Base-by-base conservation (phyloP, 2,113 vertebrate species). In the Psephotus haematonotus region DNA sequence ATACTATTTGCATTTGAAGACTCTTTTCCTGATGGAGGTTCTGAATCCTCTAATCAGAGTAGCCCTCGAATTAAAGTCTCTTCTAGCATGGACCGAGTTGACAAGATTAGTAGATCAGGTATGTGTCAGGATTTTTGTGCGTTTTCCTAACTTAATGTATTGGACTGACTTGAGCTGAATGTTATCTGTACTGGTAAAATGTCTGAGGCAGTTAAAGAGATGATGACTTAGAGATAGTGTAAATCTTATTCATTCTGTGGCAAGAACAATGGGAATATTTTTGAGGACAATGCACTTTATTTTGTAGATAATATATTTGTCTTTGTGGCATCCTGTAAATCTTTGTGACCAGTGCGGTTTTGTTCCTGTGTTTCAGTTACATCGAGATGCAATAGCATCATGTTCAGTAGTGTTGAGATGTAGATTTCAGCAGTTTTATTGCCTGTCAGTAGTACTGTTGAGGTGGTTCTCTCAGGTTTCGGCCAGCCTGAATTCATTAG, bases 91-190 rank as follows among this genome's bases (percentile, higher is more conserved):
- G 99, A 99, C 97, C 98, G 98, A 96, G 98, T 99, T n/a, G 99
- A 99, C 97, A 98, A 98, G 90, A 97, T 99, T 77, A 98, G 97
- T 90, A 98, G 99, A 98, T 98, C 99, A 99, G 99, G 99, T 99
- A 98, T 6, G 98, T 98, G 67, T 55, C 31, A n/a, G 43, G 78
- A 39, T 72, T 65, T 90, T 24, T 82, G 20, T 3, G 0, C 3
- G 2, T 82, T 81, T 83, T 41, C 25, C 13, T 50, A 2, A 43
- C 89, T 87, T 74, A 62, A 4, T 28, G 2, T 50, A 4, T 31
- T 85, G 27, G 7, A 18, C 15, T 85, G 28, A 13, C 31, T 90
- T 70, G 31, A 90, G 50, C 37, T 68, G 53, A 67, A 55, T 41
- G 46, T 31, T 75, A 16, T 82, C 22, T 76, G 55, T 62, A 28